phyloP scores from a whole-genome alignment of 2,113 vertebrate species.

The Delphinus delphis region DNA sequence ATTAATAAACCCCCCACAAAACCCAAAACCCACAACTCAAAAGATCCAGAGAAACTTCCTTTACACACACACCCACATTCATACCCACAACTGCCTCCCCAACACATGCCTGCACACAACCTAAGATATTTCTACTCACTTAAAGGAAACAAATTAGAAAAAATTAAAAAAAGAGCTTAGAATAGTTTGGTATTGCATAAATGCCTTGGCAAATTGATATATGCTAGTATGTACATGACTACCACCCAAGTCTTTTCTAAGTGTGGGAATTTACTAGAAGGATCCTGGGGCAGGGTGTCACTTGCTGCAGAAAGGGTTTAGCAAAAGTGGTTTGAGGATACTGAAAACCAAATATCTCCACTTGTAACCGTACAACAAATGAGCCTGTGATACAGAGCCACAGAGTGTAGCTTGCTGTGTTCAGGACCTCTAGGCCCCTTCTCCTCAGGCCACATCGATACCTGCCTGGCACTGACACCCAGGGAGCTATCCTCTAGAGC shows the following conservation, averaged over 20 bases:
- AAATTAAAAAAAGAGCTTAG: not conserved
- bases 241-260: not conserved
- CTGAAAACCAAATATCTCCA: not conserved
- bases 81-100: not conserved
- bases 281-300: too few relatives aligned
- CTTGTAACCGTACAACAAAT: not conserved
- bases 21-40: too few relatives aligned
- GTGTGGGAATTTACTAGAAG: not conserved
- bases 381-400: not conserved
- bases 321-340: not conserved
- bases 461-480: not conserved
- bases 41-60: not conserved
- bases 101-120: not conserved
- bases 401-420: not conserved
- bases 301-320: not conserved
- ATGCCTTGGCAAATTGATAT: not conserved
- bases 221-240: not conserved
- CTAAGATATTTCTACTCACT: not conserved
- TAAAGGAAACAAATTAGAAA: not conserved
- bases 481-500: not conserved
- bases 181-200: not conserved
- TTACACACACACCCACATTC: not conserved
- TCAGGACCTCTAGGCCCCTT: not conserved
- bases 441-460: not conserved
- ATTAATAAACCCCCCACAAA: fast-evolving